A percentile compares a stretch with the other conserved stretches of the same genome.
Evolutionary conservation across 2,888 invertebrate species (phyloP).

Genomic region (Eupithecia exiguata): DNA sequence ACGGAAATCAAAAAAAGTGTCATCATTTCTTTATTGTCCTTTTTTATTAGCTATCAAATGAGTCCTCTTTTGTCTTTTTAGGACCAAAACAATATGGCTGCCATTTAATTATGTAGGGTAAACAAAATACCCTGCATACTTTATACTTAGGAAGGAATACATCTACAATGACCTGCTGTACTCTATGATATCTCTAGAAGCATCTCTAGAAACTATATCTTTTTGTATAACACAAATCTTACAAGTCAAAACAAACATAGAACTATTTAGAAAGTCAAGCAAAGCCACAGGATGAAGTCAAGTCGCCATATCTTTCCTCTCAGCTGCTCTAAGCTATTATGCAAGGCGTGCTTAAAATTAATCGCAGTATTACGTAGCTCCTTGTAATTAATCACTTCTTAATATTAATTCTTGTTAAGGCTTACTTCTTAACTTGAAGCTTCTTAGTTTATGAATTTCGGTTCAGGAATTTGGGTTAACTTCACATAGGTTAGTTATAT

Average conservation of each 20-base stretch:
- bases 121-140: no score
- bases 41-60: no score
- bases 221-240: neutral
- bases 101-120: no score
- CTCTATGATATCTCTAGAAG: no score
- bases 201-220: no score
- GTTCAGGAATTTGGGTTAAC: constrained; percentile 20
- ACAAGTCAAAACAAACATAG: neutral
- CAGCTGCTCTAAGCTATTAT: constrained; percentile 34
- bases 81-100: no score
- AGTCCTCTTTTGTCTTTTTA: no score
- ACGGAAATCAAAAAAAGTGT: no score
- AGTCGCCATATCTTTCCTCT: constrained; percentile 9
- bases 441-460: constrained; percentile 34
- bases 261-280: neutral
- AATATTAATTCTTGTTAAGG: constrained; percentile 54
- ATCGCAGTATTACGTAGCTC: constrained; percentile 24
- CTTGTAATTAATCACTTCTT: constrained; percentile 70
- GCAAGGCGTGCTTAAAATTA: constrained; percentile 35
- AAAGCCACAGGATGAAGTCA: neutral
- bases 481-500: neutral
- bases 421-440: constrained; percentile 36
- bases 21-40: no score
- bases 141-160: no score
- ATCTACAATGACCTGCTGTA: no score